Base-by-base conservation (phyloP, 2,888 invertebrate species). In the Ferrisia virgata region DNA sequence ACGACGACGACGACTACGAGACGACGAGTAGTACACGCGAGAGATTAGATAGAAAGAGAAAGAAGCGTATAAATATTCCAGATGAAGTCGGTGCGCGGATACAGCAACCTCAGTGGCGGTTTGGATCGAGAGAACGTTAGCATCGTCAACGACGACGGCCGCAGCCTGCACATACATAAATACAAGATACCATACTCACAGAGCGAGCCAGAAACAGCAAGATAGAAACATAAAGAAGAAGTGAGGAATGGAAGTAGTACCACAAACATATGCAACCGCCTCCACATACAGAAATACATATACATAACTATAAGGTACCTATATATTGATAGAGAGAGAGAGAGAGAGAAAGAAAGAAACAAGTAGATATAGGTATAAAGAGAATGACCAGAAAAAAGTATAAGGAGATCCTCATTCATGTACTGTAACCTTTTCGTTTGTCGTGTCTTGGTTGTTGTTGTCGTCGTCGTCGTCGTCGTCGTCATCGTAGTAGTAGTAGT, bases 321-420 rank as follows among this genome's bases (percentile, higher is more conserved):
- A 36, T 36, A 9, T n/a, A 47, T 18, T 18, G 18, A 6, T 47
- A 47, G 8, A 47, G 4, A 9, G 11, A 11, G 5, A 40, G 40
- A 5, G 40, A 11, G 13, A 3, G 18, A 18, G 18, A 47, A 8
- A 18, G 18, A 18, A 47, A 1, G 47, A 15, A 43, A 15, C 3
- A 13, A 43, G 43, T n/a, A n/a, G n/a, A n/a, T n/a, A n/a, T n/a
- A n/a, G n/a, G n/a, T n/a, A n/a, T n/a, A n/a, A n/a, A 43, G 47
- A 47, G 47, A 47, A 18, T 18, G 18, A 18, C 18, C 47, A 64
- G 58, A 72, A 72, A 72, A 72, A n/a, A n/a, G n/a, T n/a, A n/a
- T 72, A 33, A 72, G 72, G 22, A 72, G 72, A 72, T 72, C 72
- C 72, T 72, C 72, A 72, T 72, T 72, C 72, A 72, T 33, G 33